Percentiles rank a stretch among this genome's conserved stretches.
Conservation (phyloP, 2,113 vertebrate genomes). For the Petromus typicus region DNA sequence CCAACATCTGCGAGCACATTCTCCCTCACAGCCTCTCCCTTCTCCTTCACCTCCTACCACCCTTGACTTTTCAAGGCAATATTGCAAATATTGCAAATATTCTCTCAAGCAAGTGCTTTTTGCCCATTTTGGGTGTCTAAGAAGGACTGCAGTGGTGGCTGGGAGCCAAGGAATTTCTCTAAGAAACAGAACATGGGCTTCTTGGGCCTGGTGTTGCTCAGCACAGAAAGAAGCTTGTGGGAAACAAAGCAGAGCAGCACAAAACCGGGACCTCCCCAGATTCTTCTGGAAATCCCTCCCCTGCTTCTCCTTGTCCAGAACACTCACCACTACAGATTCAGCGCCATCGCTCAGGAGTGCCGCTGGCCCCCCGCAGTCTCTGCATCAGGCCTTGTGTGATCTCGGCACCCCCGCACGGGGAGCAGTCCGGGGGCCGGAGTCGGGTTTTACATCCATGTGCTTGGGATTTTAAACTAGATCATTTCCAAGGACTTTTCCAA, state of each 20-base stretch:
- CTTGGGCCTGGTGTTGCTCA: conserved; percentile 29
- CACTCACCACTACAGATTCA: background rate
- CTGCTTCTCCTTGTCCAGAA: background rate
- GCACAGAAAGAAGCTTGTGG: conserved; percentile 4
- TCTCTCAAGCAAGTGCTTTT: conserved; percentile 68
- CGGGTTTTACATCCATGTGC: background rate
- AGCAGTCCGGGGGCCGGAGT: background rate
- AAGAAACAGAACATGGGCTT: conserved; percentile 64
- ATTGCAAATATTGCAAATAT: conserved; percentile 70
- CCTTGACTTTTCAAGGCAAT: conserved; percentile 76
- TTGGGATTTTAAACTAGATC: background rate
- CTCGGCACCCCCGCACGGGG: background rate
- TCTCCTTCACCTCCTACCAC: conserved; percentile 61
- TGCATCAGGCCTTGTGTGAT: accelerated
- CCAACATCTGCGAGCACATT: conserved; percentile 25
- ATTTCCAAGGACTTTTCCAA: conserved; percentile 60
- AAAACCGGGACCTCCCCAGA: background rate
- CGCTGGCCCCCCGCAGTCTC: background rate
- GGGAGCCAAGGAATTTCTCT: conserved; percentile 68
- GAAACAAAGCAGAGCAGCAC: conserved; percentile 18
- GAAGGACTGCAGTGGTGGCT: conserved; percentile 68
- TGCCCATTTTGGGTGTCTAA: conserved; percentile 75
- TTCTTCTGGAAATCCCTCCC: background rate
- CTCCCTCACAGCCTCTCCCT: conserved; percentile 53
- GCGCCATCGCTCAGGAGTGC: background rate